Base-by-base conservation (phyloP, 2,888 invertebrate genomes). In the Branchellion lobata region DNA sequence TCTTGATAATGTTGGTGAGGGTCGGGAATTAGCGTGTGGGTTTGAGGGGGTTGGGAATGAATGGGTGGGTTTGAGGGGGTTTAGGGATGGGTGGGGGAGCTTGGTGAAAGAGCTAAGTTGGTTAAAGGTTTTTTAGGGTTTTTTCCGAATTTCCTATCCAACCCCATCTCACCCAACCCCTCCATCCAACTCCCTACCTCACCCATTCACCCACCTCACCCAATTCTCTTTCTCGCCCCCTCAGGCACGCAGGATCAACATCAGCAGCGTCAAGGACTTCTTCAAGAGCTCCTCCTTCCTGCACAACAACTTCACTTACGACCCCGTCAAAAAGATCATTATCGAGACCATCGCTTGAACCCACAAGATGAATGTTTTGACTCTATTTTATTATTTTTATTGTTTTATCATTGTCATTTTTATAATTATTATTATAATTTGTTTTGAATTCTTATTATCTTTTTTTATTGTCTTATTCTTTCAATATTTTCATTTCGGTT, bases 241-340 rank as follows among this genome's bases (percentile, higher is more conserved):
- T 82, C 89, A 96, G 90, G 97, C 96, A 0, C 92, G 94, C 85
- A 94, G 95, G 88, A 92, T 98, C 83, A 94, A 94, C 86, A 94
- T 98, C 81, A 90, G 91, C 82, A 94, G 95, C 87, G 88, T 98
- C 79, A 92, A 93, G 84, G 91, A 93, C 0, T 99, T 99, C 89
- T 98, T 94, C 84, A 92, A 94, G 29, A 96, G 95, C 84, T 91
- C 93, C 65, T 90, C 96, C 84, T 99, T 99, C 88, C 92, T 92
- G 85, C 90, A 91, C 80, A 96, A 99, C 86, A 92, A 93, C 84
- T 99, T 95, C 86, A 89, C 90, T 0, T 95, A 94, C 84, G 96
- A 99, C 88, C 85, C 91, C 1, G 92, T 91, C 85, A 90, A 93
- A 75, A 95, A 93, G 86, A 90, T 94, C 34, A 96, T 98, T 83